Base-by-base conservation (phyloP, 1,140 invertebrate species). In the Pinna nobilis region DNA sequence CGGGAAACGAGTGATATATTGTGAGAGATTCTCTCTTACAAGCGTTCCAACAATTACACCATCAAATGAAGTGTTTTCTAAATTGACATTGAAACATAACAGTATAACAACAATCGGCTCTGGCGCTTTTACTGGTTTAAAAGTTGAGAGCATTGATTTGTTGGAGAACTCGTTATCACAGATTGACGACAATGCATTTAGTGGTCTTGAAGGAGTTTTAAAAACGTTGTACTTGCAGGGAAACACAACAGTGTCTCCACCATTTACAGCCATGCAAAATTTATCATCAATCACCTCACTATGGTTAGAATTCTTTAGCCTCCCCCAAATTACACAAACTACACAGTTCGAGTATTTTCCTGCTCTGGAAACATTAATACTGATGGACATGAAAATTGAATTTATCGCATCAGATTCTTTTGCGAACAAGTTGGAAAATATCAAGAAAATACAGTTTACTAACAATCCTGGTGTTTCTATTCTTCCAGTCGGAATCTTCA, bases 221-320 rank as follows among this genome's bases (percentile, higher is more conserved):
- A 55, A 57, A 50, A 76, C 74, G 49, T 69, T 84, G n/a, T 74
- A 61, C 11, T 15, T 84, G 11, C 65, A 69, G 53, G 83, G 78
- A 23, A 59, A 79, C 55, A 53, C 30, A 25, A 28, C 18, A 6
- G 32, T 65, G 0, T 5, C 4, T 11, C 23, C 69, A n/a, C 75
- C 71, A 11, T 79, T 77, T 35, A 25, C 1, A n/a, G 71, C 51
- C 23, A 51, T 81, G 20, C 37, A 20, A 49, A 65, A 70, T 30
- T 68, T 86, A 25, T 50, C 47, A 0, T 64, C 68, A 11, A 57
- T 86, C 6, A 51, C 44, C 13, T 64, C 70, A 53, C 65, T 86
- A 23, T 63, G 77, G 41, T 51, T 86, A 3, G 68, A 77, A 28
- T 69, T 70, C 53, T 85, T 79, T 50, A 55, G 64, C 9, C 59